Evolutionary conservation across 2,797 vertebrate species (phyloP).

Genomic region (Darevskia nairensis): DNA sequence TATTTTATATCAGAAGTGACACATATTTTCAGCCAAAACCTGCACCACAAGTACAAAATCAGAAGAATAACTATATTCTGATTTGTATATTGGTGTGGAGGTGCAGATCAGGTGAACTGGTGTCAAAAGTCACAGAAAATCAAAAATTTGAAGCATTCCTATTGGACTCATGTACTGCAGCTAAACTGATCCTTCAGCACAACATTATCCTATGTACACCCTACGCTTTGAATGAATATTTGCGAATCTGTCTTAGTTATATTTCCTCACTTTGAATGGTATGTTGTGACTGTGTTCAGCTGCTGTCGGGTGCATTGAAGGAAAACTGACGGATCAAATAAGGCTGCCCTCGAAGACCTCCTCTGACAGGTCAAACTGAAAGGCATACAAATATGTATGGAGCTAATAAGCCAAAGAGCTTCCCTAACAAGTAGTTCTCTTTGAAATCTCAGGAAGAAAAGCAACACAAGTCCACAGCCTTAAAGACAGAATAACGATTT

Average conservation of each 20-base stretch:
- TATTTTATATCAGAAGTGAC: not conserved
- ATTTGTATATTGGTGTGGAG: not conserved
- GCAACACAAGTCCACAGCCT: not conserved
- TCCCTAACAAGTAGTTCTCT: not conserved
- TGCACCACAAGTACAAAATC: not conserved
- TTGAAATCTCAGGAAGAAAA: conserved; percentile 12
- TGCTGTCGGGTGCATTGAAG: conserved; percentile 3
- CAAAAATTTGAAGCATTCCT: not conserved
- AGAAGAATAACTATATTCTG: not conserved
- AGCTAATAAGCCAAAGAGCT: conserved; percentile 22
- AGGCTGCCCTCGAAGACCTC: conserved; percentile 4
- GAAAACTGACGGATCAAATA: conserved; percentile 14
- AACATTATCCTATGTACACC: not conserved
- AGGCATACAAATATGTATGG: not conserved
- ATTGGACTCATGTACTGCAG: not conserved
- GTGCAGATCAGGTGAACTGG: not conserved
- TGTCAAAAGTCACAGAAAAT: not conserved
- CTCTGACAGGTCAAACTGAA: conserved; percentile 9
- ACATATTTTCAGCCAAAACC: not conserved
- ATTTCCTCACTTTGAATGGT: not conserved
- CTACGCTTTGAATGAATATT: conserved; percentile 3
- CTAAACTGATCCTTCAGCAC: not conserved
- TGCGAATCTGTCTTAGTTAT: not conserved
- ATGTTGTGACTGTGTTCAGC: conserved; percentile 5
- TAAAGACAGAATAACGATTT: conserved; percentile 18